These are phyloP conservation scores for Brenthis hecate DNA, from an alignment of 2,888 invertebrate species.

Conservation along the genomic window DNA sequence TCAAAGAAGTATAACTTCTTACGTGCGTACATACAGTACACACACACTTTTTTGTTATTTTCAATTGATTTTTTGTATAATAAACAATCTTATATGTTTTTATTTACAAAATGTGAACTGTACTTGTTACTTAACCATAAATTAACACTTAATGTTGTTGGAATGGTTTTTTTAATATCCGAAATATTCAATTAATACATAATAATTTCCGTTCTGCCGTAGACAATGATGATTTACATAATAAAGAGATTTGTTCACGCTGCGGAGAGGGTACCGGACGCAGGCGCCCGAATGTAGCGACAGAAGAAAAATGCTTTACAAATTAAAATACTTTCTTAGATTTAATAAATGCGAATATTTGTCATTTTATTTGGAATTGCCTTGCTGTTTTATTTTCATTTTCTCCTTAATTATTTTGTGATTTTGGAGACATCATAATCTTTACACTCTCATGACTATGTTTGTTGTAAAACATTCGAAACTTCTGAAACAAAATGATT, in stretches of 20 bases:
- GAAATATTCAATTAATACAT: conserved; percentile 38
- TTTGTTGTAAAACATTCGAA: too few relatives aligned
- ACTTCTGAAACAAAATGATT: too few relatives aligned
- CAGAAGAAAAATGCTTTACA: conserved; percentile 40
- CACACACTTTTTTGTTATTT: too few relatives aligned
- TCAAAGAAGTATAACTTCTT: too few relatives aligned
- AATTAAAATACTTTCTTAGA: not conserved
- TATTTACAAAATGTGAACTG: not conserved
- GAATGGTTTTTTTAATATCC: conserved; percentile 36
- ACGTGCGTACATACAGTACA: too few relatives aligned
- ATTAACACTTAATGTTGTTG: conserved; percentile 19
- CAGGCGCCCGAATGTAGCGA: conserved; percentile 44
- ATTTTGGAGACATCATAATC: too few relatives aligned
- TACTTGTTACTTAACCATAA: not conserved
- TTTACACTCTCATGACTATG: too few relatives aligned
- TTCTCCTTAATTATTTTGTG: too few relatives aligned
- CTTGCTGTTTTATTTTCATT: too few relatives aligned
- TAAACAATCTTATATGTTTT: not conserved
- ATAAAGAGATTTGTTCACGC: conserved; percentile 71
- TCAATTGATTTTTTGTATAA: too few relatives aligned
- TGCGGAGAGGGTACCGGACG: conserved; percentile 57
- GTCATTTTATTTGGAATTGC: not conserved
- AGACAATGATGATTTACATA: conserved; percentile 65
- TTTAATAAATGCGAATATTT: not conserved
- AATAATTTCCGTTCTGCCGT: conserved; percentile 58